These are phyloP conservation scores for Idaea biselata DNA, from an alignment of 2,888 invertebrate genomes.

Conservation along the genomic window DNA sequence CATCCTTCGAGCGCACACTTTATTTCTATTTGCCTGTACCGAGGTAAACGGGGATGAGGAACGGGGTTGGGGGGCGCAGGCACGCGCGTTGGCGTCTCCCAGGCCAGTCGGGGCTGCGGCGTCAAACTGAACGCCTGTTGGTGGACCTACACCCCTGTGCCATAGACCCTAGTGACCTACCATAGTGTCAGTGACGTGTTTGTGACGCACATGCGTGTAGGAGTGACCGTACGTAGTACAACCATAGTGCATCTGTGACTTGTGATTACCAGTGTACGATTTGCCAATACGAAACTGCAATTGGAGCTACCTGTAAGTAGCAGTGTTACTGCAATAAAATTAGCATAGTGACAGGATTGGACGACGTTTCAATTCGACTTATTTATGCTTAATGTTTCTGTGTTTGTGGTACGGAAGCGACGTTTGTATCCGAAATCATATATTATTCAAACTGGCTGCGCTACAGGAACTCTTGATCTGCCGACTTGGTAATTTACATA, in stretches of 20 bases:
- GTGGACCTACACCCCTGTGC: slow-evolving; percentile 29
- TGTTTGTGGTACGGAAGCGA: neutral
- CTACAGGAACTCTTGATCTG: slow-evolving; percentile 23
- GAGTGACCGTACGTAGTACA: slow-evolving; percentile 41
- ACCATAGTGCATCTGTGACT: slow-evolving; percentile 57
- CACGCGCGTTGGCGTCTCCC: slow-evolving; percentile 76
- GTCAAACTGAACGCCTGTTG: slow-evolving; percentile 53
- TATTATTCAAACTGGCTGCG: slow-evolving; percentile 24
- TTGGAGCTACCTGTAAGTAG: slow-evolving; percentile 61
- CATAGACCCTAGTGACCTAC: slow-evolving; percentile 51
- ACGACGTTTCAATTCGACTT: neutral
- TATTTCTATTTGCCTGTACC: slow-evolving; percentile 77
- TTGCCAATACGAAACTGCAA: slow-evolving; percentile 40
- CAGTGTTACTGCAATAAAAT: slow-evolving; percentile 52
- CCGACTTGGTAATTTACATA: slow-evolving; percentile 17
- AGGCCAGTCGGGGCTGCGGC: slow-evolving; percentile 76
- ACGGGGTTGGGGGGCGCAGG: slow-evolving; percentile 53
- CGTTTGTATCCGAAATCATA: slow-evolving; percentile 17
- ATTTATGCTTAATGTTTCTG: slow-evolving; percentile 1
- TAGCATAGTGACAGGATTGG: slow-evolving; percentile 41
- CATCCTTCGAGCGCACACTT: slow-evolving; percentile 75
- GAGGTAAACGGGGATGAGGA: slow-evolving; percentile 62
- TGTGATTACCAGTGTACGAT: slow-evolving; percentile 57
- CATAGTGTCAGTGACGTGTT: slow-evolving; percentile 70
- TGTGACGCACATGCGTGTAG: slow-evolving; percentile 61